These are phyloP conservation scores for Melanerpes formicivorus DNA, from an alignment of 2,113 vertebrate genomes.

Conservation along the genomic window DNA sequence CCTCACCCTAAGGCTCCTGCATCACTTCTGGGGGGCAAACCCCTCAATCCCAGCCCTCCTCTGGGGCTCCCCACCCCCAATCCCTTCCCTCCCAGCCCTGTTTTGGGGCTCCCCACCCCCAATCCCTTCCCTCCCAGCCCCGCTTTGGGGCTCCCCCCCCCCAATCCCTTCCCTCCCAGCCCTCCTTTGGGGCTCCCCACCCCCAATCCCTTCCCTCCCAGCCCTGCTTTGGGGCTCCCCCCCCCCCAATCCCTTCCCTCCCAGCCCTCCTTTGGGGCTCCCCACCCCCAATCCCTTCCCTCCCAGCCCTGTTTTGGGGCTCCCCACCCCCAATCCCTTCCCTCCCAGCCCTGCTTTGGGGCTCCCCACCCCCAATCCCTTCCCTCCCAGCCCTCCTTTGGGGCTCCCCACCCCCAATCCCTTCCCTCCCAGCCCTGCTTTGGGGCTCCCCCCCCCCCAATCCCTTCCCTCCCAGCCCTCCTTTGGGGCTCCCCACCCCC, in stretches of 20 bases:
- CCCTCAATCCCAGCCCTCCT: neutral
- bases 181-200: neutral
- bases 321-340: too few relatives aligned
- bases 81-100: too few relatives aligned
- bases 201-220: too few relatives aligned
- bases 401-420: neutral
- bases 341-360: too few relatives aligned
- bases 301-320: neutral
- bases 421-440: neutral
- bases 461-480: too few relatives aligned
- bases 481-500: too few relatives aligned
- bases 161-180: neutral
- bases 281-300: neutral
- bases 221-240: too few relatives aligned
- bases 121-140: neutral
- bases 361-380: too few relatives aligned
- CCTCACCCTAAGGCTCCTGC: neutral
- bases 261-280: too few relatives aligned
- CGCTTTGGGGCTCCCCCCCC: neutral
- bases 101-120: accelerated
- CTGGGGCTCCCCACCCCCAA: accelerated
- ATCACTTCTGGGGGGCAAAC: neutral
- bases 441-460: neutral
- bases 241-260: too few relatives aligned
- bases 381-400: too few relatives aligned